Evolutionary conservation across 2,888 invertebrate genomes (phyloP).

Genomic region (Odontocerum albicorne): DNA sequence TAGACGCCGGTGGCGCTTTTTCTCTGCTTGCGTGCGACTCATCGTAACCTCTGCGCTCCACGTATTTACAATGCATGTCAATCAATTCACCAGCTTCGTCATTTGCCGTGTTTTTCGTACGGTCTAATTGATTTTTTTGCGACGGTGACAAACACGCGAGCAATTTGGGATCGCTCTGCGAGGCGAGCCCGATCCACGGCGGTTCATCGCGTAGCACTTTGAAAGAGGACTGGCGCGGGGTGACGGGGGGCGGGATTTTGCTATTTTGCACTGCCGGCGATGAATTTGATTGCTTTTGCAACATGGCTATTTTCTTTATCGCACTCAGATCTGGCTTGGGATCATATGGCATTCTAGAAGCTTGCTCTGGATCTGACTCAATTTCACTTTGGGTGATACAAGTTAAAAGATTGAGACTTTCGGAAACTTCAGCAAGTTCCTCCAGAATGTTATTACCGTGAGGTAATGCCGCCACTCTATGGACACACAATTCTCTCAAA

Average conservation of each 20-base stretch:
- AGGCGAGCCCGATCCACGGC: slow-evolving; percentile 64
- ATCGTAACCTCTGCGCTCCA: slow-evolving; percentile 64
- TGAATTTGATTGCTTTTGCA: slow-evolving; percentile 31
- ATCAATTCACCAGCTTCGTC: slow-evolving; percentile 63
- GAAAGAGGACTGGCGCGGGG: slow-evolving; percentile 52
- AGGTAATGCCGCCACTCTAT: slow-evolving; percentile 65
- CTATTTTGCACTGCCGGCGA: slow-evolving; percentile 37
- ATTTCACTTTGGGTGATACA: slow-evolving; percentile 4
- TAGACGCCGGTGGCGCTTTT: slow-evolving; percentile 36
- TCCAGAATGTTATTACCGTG: slow-evolving; percentile 69
- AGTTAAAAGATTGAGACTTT: slow-evolving; percentile 52
- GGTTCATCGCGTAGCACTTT: slow-evolving; percentile 49
- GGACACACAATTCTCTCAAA: slow-evolving; percentile 67
- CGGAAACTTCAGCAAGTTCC: slow-evolving; percentile 67
- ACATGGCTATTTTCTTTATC: slow-evolving; percentile 9
- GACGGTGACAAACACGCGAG: slow-evolving; percentile 74
- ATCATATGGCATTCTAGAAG: slow-evolving; percentile 8
- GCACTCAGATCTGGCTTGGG: slow-evolving; percentile 28
- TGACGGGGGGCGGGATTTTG: slow-evolving; percentile 45
- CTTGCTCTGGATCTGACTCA: not conserved
- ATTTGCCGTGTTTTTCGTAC: slow-evolving; percentile 52
- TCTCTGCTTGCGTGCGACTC: slow-evolving; percentile 42
- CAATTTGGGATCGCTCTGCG: slow-evolving; percentile 60
- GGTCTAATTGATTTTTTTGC: slow-evolving; percentile 63
- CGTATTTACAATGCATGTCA: slow-evolving; percentile 69